A percentile compares a stretch with the other conserved stretches of the same genome.
phyloP scores from a whole-genome alignment of 2,797 vertebrate genomes.

The Neoniphon sammara region DNA sequence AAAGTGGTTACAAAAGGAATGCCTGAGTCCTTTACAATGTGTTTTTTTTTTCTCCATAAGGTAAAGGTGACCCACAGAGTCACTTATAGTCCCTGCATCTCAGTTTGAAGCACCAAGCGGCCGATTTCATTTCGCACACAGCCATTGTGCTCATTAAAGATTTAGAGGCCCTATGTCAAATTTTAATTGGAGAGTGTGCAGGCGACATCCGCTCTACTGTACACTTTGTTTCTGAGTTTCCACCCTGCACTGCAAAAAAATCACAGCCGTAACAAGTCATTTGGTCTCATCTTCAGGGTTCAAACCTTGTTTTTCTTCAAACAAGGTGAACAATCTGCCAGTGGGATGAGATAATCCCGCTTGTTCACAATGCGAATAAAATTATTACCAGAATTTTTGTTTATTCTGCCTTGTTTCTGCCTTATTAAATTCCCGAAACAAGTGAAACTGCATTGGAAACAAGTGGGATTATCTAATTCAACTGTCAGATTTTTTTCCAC shows the following conservation, averaged over 20 bases:
- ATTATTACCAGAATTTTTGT: too few relatives aligned
- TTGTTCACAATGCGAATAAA: too few relatives aligned
- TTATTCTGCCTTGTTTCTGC: too few relatives aligned
- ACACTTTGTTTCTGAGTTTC: conserved; percentile 10
- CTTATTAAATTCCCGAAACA: too few relatives aligned
- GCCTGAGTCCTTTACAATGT: conserved; percentile 68
- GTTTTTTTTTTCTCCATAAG: conserved; percentile 40
- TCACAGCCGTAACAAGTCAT: too few relatives aligned
- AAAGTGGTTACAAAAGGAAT: conserved; percentile 80
- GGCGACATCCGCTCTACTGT: conserved; percentile 38
- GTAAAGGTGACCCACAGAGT: conserved; percentile 72
- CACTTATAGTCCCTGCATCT: conserved; percentile 64
- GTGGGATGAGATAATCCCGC: too few relatives aligned
- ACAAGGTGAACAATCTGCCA: too few relatives aligned
- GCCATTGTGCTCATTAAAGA: conserved; percentile 74
- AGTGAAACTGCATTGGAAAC: too few relatives aligned
- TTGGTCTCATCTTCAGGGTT: too few relatives aligned
- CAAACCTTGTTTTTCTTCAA: too few relatives aligned
- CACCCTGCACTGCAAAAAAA: not conserved
- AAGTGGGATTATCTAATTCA: too few relatives aligned
- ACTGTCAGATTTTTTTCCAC: too few relatives aligned
- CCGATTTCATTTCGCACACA: conserved; percentile 56
- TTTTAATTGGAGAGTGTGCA: conserved; percentile 66
- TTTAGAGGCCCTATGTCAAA: conserved; percentile 52
- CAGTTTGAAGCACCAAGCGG: conserved; percentile 53